Evolutionary conservation across 2,888 invertebrate species (phyloP), one percentile per base, ranked within the genome.

Genomic region (Tipula lateralis): DNA sequence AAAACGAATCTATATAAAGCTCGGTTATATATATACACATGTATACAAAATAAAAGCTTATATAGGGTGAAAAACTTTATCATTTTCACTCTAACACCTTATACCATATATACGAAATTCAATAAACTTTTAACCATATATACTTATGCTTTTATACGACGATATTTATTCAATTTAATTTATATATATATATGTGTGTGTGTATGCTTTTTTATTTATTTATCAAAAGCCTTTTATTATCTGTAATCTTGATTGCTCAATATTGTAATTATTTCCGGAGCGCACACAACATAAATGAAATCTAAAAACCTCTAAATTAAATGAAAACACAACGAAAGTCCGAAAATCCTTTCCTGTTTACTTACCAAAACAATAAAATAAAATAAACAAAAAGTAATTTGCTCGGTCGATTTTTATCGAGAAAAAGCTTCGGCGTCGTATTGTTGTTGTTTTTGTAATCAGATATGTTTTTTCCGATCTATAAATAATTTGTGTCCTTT

Each of bases 401-500:
- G 66, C 24, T 66, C 66, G 66, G 66, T 66, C 66, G 66, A 66
- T 66, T 66, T 66, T 66, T n/a, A 44, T 44, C 44, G 44, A 44
- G 44, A 66, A 24, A 24, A 66, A 66, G 66, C 66, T 66, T 19
- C n/a, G 3, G 12, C 12, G 32, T 32, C 2, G 6, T 39, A 3
- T 24, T 66, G 66, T 66, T 66, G 9, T 66, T 66, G 66, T 66
- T 66, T 66, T 66, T 66, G 66, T 66, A 66, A 66, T 66, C 66
- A 66, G 66, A 66, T 66, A 66, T 66, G 44, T 19, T 44, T n/a
- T 44, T 7, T n/a, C 66, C 66, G 66, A 66, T 66, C 19, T 66
- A 66, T 66, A 66, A 66, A 66, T 66, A 66, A 66, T 66, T 66
- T 66, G 66, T 66, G 66, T 66, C 66, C 66, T 9, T 66, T 66